phyloP scores from a whole-genome alignment of 2,888 invertebrate species.

The Subacronicta megacephala region DNA sequence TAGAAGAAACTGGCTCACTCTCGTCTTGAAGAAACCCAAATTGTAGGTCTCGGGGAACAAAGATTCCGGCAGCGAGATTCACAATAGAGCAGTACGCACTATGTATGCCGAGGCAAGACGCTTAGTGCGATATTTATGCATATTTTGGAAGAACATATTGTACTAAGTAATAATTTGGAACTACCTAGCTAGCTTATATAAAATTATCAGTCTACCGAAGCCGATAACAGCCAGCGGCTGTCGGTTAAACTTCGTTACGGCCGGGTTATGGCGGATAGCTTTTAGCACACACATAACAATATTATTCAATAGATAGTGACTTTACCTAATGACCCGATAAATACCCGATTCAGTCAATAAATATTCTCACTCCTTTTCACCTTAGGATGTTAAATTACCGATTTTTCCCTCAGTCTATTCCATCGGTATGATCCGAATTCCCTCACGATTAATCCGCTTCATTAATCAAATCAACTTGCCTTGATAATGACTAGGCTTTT shows the following conservation, averaged over 20 bases:
- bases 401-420: conserved; percentile 14
- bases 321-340: conserved; percentile 10
- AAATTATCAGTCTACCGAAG: not conserved
- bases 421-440: conserved; percentile 23
- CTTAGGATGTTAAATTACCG: not conserved
- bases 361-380: no score
- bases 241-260: conserved; percentile 24
- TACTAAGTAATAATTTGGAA: not conserved
- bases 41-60: no score
- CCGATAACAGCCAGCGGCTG: conserved; percentile 5
- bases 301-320: conserved; percentile 13
- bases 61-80: no score
- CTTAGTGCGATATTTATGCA: no score
- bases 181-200: not conserved
- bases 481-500: conserved; percentile 37
- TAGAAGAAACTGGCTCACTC: no score
- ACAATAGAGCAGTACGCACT: no score
- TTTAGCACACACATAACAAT: conserved; percentile 16
- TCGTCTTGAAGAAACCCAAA: no score
- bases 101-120: no score
- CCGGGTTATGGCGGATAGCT: conserved; percentile 6
- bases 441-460: conserved; percentile 23
- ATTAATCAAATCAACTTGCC: conserved; percentile 50
- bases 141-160: no score
- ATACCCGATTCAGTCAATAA: no score